Evolutionary conservation across 1,140 invertebrate species (phyloP).

Genomic region (Rhagoletis zephyria): DNA sequence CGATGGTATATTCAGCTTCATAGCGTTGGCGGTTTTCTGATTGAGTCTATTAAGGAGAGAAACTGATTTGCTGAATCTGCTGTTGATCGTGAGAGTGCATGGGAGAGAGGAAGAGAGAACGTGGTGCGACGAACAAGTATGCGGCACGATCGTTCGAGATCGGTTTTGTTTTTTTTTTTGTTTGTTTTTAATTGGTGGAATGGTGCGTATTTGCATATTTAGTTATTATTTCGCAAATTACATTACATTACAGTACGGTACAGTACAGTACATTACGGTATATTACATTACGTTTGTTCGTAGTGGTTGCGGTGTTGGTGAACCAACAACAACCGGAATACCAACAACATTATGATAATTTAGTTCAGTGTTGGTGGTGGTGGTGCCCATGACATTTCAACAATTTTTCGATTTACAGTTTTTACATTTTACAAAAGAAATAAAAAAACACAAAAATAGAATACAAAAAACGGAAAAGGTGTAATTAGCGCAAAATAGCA

Average conservation of each 20-base stretch:
- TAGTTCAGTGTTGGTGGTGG: conserved; percentile 12
- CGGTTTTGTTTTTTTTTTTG: background rate
- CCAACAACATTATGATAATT: conserved; percentile 35
- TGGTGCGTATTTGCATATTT: background rate
- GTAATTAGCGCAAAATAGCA: conserved; percentile 46
- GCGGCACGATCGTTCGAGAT: background rate
- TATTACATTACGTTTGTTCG: conserved; percentile 23
- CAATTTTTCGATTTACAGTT: conserved; percentile 39
- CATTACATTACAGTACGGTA: conserved; percentile 44
- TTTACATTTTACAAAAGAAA: conserved; percentile 52
- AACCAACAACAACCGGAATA: background rate
- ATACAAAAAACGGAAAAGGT: conserved; percentile 48
- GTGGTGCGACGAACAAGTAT: conserved; percentile 1
- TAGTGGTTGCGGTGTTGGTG: background rate
- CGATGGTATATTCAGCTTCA: conserved; percentile 70
- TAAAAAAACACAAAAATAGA: conserved; percentile 38
- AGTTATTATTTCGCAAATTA: conserved; percentile 23
- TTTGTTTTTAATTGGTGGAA: background rate
- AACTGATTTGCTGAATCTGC: conserved; percentile 73
- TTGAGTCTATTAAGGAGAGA: conserved; percentile 73
- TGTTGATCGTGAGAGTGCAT: conserved; percentile 51
- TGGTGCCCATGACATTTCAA: conserved; percentile 32
- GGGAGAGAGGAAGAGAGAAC: background rate
- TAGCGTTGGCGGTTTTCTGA: conserved; percentile 71
- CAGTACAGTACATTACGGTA: conserved; percentile 47